A percentile compares a stretch with the other conserved stretches of the same genome.
Conservation (phyloP, 2,797 vertebrate genomes). For the Molossus molossus region DNA sequence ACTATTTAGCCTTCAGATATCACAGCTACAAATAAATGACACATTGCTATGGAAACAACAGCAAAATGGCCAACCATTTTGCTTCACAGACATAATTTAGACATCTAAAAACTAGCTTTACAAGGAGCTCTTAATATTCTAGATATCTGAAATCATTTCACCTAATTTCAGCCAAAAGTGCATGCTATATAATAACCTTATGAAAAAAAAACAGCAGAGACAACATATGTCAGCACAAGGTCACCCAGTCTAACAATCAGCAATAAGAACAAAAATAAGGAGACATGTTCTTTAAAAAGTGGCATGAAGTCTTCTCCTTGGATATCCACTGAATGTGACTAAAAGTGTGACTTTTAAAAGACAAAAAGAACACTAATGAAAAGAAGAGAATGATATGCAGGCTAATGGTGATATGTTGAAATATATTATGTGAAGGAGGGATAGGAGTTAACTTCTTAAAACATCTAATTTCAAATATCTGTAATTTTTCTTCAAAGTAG, state of each 20-base stretch:
- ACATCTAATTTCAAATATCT: background rate
- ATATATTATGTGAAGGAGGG: background rate
- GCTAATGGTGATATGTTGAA: background rate
- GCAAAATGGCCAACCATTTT: conserved; percentile 76
- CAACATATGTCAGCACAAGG: background rate
- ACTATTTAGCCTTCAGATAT: conserved; percentile 63
- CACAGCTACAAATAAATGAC: conserved; percentile 77
- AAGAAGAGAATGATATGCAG: background rate
- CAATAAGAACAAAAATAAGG: conserved; percentile 48
- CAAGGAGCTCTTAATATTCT: conserved; percentile 61
- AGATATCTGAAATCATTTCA: conserved; percentile 64
- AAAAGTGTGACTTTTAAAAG: conserved; percentile 53
- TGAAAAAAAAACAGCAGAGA: conserved; percentile 51
- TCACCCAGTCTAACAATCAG: background rate
- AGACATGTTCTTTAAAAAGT: conserved; percentile 21
- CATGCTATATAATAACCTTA: conserved; percentile 35
- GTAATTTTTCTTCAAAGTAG: conserved; percentile 17
- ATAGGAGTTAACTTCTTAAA: background rate
- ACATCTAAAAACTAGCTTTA: conserved; percentile 78
- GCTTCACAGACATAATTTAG: conserved; percentile 75
- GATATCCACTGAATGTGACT: background rate
- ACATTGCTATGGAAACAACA: conserved; percentile 75
- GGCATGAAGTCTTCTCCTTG: conserved; percentile 47
- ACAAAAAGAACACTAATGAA: conserved; percentile 9
- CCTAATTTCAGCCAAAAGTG: conserved; percentile 58